Evolutionary conservation across 1,140 invertebrate genomes (phyloP).

Genomic region (Ericerus pela): DNA sequence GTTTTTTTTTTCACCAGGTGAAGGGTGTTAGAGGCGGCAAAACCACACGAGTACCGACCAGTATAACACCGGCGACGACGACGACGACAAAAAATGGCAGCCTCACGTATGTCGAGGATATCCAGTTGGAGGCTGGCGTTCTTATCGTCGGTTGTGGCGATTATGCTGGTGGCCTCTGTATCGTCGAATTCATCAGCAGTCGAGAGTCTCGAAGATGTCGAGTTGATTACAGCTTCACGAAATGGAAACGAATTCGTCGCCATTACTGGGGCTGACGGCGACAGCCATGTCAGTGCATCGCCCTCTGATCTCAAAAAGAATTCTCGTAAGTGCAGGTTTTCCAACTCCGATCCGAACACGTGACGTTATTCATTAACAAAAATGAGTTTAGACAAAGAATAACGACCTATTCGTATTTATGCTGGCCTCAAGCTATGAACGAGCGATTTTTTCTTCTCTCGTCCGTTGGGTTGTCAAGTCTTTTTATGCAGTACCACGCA

Average conservation of each 20-base stretch:
- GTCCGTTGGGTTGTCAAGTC: too few relatives aligned
- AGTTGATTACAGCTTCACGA: background rate
- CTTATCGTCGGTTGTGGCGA: too few relatives aligned
- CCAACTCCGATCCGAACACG: too few relatives aligned
- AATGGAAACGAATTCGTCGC: background rate
- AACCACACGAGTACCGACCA: too few relatives aligned
- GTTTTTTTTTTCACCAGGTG: background rate
- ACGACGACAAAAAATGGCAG: slow-evolving; percentile 3
- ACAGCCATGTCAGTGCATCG: background rate
- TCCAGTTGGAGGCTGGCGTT: background rate
- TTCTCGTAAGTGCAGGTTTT: background rate
- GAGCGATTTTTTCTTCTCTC: too few relatives aligned
- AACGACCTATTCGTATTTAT: too few relatives aligned
- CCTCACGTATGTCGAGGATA: slow-evolving; percentile 6
- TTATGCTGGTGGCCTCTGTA: too few relatives aligned
- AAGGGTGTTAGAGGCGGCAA: background rate
- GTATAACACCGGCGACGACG: too few relatives aligned
- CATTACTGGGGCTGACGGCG: background rate
- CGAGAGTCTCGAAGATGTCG: background rate
- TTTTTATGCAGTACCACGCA: too few relatives aligned
- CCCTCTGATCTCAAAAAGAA: slow-evolving; percentile 3
- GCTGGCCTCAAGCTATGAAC: too few relatives aligned
- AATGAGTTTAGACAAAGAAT: too few relatives aligned
- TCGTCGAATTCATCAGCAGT: background rate
- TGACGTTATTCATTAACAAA: too few relatives aligned